These are phyloP conservation scores for Erpornis zantholeuca DNA, from an alignment of 2,113 vertebrate genomes.

Conservation along the genomic window DNA sequence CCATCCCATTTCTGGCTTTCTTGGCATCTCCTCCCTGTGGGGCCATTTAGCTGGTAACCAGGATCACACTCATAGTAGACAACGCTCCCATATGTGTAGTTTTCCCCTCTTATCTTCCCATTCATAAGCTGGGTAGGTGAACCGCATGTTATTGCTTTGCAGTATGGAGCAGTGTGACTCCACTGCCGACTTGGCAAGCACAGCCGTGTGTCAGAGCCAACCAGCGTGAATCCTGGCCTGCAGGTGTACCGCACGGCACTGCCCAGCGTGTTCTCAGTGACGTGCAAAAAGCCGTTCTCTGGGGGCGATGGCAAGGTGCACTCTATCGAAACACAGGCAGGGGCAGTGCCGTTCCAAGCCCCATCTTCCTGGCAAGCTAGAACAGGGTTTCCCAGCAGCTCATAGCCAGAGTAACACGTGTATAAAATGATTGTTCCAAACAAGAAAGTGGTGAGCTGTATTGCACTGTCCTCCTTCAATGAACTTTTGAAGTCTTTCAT, in stretches of 20 bases:
- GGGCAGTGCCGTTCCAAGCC: constrained; percentile 92
- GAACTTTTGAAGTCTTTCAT: constrained; percentile 11
- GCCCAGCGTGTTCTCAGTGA: constrained; percentile 80
- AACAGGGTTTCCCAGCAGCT: constrained; percentile 76
- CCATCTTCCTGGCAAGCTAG: constrained; percentile 90
- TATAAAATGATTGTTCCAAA: constrained; percentile 85
- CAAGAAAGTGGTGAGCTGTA: constrained; percentile 76
- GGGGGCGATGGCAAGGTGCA: constrained; percentile 79
- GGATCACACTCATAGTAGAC: constrained; percentile 81
- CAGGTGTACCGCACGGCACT: constrained; percentile 83
- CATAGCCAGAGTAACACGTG: constrained; percentile 84
- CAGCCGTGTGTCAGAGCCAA: constrained; percentile 79
- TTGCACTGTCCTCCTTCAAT: background rate
- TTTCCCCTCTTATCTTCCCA: constrained; percentile 74
- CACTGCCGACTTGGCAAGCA: constrained; percentile 85
- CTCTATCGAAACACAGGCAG: constrained; percentile 82
- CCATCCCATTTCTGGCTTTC: constrained; percentile 83
- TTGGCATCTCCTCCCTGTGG: constrained; percentile 78
- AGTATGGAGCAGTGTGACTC: constrained; percentile 80
- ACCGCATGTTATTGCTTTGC: constrained; percentile 76
- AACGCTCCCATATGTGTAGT: constrained; percentile 74
- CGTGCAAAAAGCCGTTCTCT: constrained; percentile 81
- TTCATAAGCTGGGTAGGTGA: constrained; percentile 75
- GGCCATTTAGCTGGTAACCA: constrained; percentile 85
- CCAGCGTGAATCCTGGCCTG: constrained; percentile 80